Evolutionary conservation across 92 coral and sea anemone species (phyloP), one percentile per base, ranked within the genome.

Genomic region (Actinostola sp.): DNA sequence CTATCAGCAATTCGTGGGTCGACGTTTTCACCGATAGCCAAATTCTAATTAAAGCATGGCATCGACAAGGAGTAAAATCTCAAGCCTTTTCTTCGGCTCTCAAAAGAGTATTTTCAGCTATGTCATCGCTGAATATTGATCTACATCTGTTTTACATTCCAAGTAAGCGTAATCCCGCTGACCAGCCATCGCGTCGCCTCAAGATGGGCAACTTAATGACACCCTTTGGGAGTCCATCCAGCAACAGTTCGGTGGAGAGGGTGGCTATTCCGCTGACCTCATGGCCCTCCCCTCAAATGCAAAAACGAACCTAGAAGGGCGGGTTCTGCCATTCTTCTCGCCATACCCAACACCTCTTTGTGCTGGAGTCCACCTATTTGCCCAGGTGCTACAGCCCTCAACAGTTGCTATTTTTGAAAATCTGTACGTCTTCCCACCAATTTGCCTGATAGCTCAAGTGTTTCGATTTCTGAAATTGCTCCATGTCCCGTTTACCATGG

Each of bases 271-370:
- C 19, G 61, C 42, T 51, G 81, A 84, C 45, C 55, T 84, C n/a
- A 71, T 79, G 89, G 85, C 89, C 4, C 38, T 53, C 43, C 50
- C 81, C 25, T 79, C 89, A 20, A 79, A 65, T 45, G 89, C 72
- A 27, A 85, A 84, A 64, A 25, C 62, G 72, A 43, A 51, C 59
- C 64, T 79, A 1, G 58, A 39, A 56, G 90, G 82, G 20, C 32
- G 42, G 3, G 72, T 86, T 0, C 68, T 85, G 48, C 86, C 88
- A 12, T 84, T 84, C 52, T 73, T 85, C 68, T 67, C 82, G 35
- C 77, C 77, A 19, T 21, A 14, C 33, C 66, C 77, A 19, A 14
- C 28, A 0, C 68, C 70, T 3, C 67, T 56, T 13, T 36, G 72
- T 0, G 46, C 52, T 19, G 90, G 83, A 14, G 83, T 75, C 0